phyloP scores from a whole-genome alignment of 2,888 invertebrate genomes.

The Teleogryllus oceanicus region DNA sequence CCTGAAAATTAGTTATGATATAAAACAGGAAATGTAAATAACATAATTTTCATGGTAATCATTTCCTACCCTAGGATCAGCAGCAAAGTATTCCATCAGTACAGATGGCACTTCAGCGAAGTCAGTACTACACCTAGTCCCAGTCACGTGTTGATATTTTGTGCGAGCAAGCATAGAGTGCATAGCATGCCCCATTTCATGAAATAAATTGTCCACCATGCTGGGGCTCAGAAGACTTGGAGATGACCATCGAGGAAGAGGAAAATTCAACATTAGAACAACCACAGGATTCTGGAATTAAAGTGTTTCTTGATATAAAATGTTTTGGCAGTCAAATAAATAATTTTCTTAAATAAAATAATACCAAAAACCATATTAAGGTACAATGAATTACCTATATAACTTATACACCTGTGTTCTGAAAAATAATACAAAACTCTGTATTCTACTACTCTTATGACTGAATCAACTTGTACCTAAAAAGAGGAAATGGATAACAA shows the following conservation, averaged over 20 bases:
- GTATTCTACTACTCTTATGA: no score
- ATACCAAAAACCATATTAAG: no score
- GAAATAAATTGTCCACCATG: constrained; percentile 94
- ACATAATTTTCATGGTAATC: background rate
- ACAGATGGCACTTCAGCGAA: constrained; percentile 99
- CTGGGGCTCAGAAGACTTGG: constrained; percentile 78
- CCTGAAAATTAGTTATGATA: constrained; percentile 49
- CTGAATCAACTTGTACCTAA: no score
- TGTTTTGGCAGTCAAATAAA: no score
- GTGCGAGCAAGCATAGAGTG: constrained; percentile 98
- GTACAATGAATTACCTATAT: no score
- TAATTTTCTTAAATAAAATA: no score
- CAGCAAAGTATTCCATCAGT: constrained; percentile 96
- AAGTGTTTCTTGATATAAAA: background rate
- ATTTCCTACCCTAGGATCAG: constrained; percentile 68
- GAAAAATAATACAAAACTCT: no score
- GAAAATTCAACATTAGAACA: constrained; percentile 86
- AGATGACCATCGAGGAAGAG: constrained; percentile 67
- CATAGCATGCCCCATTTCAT: constrained; percentile 98
- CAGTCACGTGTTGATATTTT: constrained; percentile 93
- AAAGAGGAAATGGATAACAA: no score
- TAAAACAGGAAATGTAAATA: background rate
- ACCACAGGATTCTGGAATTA: constrained; percentile 77
- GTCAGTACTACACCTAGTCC: constrained; percentile 95
- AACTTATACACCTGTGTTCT: no score